phyloP scores from a whole-genome alignment of 2,888 invertebrate species.

The Onchidella celtica region DNA sequence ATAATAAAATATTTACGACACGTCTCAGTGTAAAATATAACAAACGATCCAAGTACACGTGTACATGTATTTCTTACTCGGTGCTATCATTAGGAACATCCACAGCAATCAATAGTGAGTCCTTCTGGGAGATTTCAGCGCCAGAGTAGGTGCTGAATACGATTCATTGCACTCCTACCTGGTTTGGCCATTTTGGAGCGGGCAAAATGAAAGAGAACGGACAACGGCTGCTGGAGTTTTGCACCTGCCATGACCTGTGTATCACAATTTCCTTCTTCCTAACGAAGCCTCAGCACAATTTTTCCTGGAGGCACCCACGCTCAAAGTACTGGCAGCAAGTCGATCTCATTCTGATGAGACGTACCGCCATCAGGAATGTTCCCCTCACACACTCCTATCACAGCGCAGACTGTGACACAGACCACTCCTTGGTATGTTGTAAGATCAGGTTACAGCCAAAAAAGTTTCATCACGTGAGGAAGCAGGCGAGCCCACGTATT shows the following conservation, averaged over 20 bases:
- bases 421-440: conserved; percentile 34
- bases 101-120: neutral
- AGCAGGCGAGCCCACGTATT: too few relatives aligned
- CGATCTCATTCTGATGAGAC: conserved; percentile 21
- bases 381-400: conserved; percentile 27
- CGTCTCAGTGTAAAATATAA: too few relatives aligned
- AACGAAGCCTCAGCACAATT: conserved; percentile 21
- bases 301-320: conserved; percentile 23
- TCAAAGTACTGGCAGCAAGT: conserved; percentile 44
- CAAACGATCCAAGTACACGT: too few relatives aligned
- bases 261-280: conserved; percentile 23
- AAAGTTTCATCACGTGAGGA: too few relatives aligned
- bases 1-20: too few relatives aligned
- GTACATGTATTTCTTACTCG: too few relatives aligned
- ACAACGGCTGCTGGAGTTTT: conserved; percentile 16
- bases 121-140: conserved; percentile 17
- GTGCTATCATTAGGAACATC: too few relatives aligned
- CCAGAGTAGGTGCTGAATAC: conserved; percentile 4
- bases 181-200: neutral
- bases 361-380: neutral
- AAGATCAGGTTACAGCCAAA: conserved; percentile 20
- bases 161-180: conserved; percentile 13
- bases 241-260: conserved; percentile 6
- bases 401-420: conserved; percentile 41
- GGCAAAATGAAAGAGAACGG: conserved; percentile 38